Base-by-base conservation (phyloP, 2,888 invertebrate genomes). In the Perdita meconis region DNA sequence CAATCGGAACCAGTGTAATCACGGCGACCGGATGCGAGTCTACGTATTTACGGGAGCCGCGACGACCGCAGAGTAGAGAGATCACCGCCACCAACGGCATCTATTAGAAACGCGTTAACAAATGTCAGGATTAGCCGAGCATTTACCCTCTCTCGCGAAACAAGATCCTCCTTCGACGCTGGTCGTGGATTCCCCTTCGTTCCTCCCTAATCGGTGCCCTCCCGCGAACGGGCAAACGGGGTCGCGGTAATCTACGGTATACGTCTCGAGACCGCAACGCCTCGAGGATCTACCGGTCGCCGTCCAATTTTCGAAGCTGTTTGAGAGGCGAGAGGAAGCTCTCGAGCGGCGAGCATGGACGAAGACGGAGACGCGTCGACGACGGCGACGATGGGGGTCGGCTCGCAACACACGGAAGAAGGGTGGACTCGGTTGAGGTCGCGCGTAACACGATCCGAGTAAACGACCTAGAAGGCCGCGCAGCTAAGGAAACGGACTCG, bases 91-190 rank as follows among this genome's bases (percentile, higher is more conserved):
- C 80, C 75, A 74, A 67, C 81, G 75, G 83, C 86, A 82, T 89
- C 89, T 88, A 89, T 89, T 90, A 90, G 89, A 88, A 90, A 89
- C 88, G 89, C 90, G 90, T 89, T 90, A 90, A 90, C 89, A 89
- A 90, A 89, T 90, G 89, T 88, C 84, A 6, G 88, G 90, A 90
- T 90, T 89, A 90, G 84, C 80, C 69, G 61, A 67, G 74, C 50
- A 67, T 83, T 66, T 84, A 79, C 57, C 75, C 78, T 66, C 65
- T 50, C 56, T 61, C 51, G 40, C 24, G 50, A 50, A 77, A 53
- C 63, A 59, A 74, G 65, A 81, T 72, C 64, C 57, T 53, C 67
- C 60, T 65, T 81, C 68, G 68, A 61, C 30, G 64, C 53, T 59
- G 34, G 5, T 22, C 24, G 34, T 12, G 13, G 50, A 34, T 16